phyloP scores from a whole-genome alignment of 2,797 vertebrate genomes.

The Sphenodon punctatus region DNA sequence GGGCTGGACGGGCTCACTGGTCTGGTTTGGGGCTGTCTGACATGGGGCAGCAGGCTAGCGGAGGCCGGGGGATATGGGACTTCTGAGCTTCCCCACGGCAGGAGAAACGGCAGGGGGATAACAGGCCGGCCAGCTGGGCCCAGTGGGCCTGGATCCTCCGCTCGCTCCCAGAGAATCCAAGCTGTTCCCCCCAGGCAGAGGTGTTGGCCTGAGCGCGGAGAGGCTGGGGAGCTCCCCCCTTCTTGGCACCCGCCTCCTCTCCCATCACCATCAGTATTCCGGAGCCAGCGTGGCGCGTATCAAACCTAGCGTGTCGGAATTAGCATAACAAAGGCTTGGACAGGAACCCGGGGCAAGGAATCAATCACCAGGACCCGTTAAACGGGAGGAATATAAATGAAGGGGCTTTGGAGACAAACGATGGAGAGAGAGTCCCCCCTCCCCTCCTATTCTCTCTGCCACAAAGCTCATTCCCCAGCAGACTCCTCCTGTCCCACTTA shows the following conservation, averaged over 20 bases:
- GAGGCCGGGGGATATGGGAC: background rate
- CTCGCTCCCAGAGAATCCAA: background rate
- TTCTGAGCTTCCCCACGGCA: background rate
- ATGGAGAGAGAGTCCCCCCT: background rate
- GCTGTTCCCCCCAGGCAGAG: background rate
- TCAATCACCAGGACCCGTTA: background rate
- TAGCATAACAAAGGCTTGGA: conserved; percentile 7
- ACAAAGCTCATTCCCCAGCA: background rate
- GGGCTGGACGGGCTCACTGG: background rate
- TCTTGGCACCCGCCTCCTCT: background rate
- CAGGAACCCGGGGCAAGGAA: background rate
- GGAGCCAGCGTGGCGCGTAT: background rate
- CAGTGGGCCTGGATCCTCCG: no score
- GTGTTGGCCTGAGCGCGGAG: background rate
- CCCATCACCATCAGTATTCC: background rate
- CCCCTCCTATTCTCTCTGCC: background rate
- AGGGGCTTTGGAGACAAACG: background rate
- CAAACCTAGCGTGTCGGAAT: background rate
- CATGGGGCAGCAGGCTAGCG: no score
- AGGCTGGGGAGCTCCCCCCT: no score
- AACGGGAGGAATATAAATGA: background rate
- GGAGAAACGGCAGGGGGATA: background rate
- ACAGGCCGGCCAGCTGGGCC: no score
- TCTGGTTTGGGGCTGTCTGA: background rate
- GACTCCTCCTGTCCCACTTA: background rate